Evolutionary conservation across 2,888 invertebrate species (phyloP).

Genomic region (Chalcis sispes): DNA sequence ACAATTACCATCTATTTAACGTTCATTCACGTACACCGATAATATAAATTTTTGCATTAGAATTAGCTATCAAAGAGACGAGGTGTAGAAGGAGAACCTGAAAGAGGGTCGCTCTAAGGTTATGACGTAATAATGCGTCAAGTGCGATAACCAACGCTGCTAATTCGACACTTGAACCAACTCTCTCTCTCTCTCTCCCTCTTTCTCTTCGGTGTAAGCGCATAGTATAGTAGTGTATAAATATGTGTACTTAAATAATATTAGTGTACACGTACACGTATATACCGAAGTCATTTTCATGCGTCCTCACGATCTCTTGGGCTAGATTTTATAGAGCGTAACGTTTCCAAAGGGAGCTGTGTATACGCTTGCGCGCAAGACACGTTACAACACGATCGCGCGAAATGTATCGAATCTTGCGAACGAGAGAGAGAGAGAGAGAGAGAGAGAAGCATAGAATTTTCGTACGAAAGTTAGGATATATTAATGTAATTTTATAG

Average conservation of each 20-base stretch:
- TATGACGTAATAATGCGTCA: conserved; percentile 49
- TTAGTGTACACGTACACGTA: conserved; percentile 2
- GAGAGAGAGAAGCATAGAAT: too few species aligned
- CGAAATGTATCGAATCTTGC: conserved; percentile 40
- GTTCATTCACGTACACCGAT: too few species aligned
- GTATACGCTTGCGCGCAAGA: background rate
- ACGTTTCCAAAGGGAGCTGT: background rate
- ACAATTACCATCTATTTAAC: too few species aligned
- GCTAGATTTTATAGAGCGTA: conserved; percentile 36
- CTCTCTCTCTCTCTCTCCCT: too few species aligned
- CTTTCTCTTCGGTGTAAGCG: too few species aligned
- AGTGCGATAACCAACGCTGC: conserved; percentile 42
- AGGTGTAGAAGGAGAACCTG: background rate
- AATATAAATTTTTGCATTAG: conserved; percentile 43
- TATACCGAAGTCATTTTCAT: conserved; percentile 46
- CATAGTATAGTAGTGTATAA: background rate
- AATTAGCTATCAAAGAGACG: conserved; percentile 29
- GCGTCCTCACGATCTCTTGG: conserved; percentile 21
- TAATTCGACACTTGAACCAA: conserved; percentile 45
- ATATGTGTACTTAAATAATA: background rate
- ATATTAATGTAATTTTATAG: too few species aligned
- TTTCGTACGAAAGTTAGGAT: too few species aligned
- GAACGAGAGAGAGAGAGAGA: too few species aligned
- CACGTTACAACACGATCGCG: background rate
- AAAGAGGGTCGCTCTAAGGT: background rate